Base-by-base conservation (phyloP, 2,113 vertebrate species). In the Lampris incognitus region DNA sequence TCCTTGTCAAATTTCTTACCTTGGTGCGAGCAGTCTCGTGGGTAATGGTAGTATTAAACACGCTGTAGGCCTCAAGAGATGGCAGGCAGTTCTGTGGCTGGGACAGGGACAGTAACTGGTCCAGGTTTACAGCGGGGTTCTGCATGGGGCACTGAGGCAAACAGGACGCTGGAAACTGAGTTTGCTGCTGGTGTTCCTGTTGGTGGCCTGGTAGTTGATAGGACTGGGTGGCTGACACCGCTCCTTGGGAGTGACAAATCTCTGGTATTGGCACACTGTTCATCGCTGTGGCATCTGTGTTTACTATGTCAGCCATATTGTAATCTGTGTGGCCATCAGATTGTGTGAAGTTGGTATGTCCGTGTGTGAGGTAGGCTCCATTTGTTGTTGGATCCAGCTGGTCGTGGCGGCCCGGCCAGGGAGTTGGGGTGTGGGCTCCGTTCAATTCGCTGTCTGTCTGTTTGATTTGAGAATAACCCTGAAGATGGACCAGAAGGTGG, bases 91-190 rank as follows among this genome's bases (percentile, higher is more conserved):
- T 72, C 41, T 82, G 86, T 0, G 80, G 80, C 46, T 80, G 83
- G 2, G 89, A 42, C 52, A 91, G 69, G 5, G 76, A 85, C 69
- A 90, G 79, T 0, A 92, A 44, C 64, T 87, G 88, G 55, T 92
- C 89, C 1, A 92, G 1, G 52, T 91, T 90, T 51, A 88, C 44
- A 0, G 85, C 67, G 1, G 90, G 66, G 71, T 74, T 85, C 46
- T 87, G 85, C 42, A 61, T 42, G 51, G 84, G 76, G 60, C 77
- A 66, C 44, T 82, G 79, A 10, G 81, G 1, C 69, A 85, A 69
- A 78, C 72, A 62, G 0, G 76, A 61, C 0, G 76, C 40, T 2
- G 65, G 50, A 40, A 55, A 60, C 69, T 86, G 81, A 65, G 58
- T 73, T 79, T 82, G 79, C 77, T 87, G 84, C 55, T 85, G 85